Base-by-base conservation (phyloP, 2,888 invertebrate genomes). In the Cheilosia scutellata region DNA sequence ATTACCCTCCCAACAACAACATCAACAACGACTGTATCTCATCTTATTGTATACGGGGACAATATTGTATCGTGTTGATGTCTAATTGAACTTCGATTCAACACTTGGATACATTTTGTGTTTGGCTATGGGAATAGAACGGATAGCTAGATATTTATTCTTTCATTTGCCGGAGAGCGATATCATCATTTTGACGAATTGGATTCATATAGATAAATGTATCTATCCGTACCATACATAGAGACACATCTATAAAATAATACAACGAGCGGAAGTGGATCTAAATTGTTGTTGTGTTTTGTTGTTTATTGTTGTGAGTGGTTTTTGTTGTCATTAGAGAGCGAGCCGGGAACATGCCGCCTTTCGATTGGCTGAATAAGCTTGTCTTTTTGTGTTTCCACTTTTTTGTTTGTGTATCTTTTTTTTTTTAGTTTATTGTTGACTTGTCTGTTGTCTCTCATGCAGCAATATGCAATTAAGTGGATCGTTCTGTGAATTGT, bases 381-480 rank as follows among this genome's bases (percentile, higher is more conserved):
- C 42, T 42, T 13, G n/a, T 27, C 33, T 37, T 79, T 16, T 1
- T 7, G 44, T 31, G 31, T 60, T 72, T n/a, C 9, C 53, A 49
- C 37, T 47, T 65, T 57, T 65, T 37, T 65, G 55, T 16, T 37
- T 42, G 47, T 51, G 31, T 29, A 60, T 53, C 3, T 55, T 27
- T 20, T 60, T 51, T 51, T 58, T 31, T 58, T 20, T 33, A 60
- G 11, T 55, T 20, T 5, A 11, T 55, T 29, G 13, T 70, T 60
- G 37, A 11, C 49, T 27, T 33, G 58, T 58, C 37, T 5, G 33
- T 49, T 31, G 60, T 44, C 1, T 40, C 53, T 58, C 53, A 62
- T 60, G 65, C 71, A 63, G 71, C 63, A 58, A 65, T 65, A 74
- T 80, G 80, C 82, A 82, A 82, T 82, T 82, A 82, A 78, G 70